Percentiles rank a stretch among this genome's conserved stretches.
Conservation (phyloP, 2,888 invertebrate species). For the Ormyrus rosae region DNA sequence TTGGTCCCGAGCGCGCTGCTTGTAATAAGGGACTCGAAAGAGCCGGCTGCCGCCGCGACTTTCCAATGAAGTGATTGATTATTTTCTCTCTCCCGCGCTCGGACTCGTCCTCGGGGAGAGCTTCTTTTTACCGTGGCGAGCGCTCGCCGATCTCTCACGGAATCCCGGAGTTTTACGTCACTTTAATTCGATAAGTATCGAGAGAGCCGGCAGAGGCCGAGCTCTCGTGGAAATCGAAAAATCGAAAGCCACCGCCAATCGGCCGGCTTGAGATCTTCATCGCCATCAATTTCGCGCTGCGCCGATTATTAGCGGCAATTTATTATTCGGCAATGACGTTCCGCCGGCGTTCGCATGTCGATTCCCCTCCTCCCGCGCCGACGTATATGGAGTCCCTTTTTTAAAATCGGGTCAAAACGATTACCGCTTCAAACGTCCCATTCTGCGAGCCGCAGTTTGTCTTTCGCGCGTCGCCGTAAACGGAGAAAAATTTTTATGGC, state of each 20-base stretch:
- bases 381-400: slow-evolving; percentile 53
- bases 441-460: slow-evolving; percentile 54
- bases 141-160: slow-evolving; percentile 15
- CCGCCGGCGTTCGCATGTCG: slow-evolving; percentile 14
- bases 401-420: slow-evolving; percentile 52
- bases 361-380: slow-evolving; percentile 4
- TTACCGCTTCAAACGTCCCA: slow-evolving; percentile 46
- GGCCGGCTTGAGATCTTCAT: slow-evolving; percentile 52
- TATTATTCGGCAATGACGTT: slow-evolving; percentile 55
- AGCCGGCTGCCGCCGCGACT: slow-evolving; percentile 10
- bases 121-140: slow-evolving; percentile 10
- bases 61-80: slow-evolving; percentile 51
- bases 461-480: slow-evolving; percentile 53
- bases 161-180: slow-evolving; percentile 43
- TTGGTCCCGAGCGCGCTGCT: neutral
- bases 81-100: slow-evolving; percentile 11
- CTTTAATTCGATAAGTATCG: slow-evolving; percentile 52
- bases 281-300: slow-evolving; percentile 50
- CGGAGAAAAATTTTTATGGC: slow-evolving; percentile 46
- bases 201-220: slow-evolving; percentile 6
- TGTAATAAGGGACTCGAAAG: slow-evolving; percentile 21
- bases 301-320: slow-evolving; percentile 55
- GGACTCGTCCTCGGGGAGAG: slow-evolving; percentile 8
- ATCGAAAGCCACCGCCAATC: slow-evolving; percentile 41
- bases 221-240: slow-evolving; percentile 40